Percentiles rank a stretch among this genome's conserved stretches.
Conservation (phyloP, 2,113 vertebrate genomes). For the Siniperca chuatsi region DNA sequence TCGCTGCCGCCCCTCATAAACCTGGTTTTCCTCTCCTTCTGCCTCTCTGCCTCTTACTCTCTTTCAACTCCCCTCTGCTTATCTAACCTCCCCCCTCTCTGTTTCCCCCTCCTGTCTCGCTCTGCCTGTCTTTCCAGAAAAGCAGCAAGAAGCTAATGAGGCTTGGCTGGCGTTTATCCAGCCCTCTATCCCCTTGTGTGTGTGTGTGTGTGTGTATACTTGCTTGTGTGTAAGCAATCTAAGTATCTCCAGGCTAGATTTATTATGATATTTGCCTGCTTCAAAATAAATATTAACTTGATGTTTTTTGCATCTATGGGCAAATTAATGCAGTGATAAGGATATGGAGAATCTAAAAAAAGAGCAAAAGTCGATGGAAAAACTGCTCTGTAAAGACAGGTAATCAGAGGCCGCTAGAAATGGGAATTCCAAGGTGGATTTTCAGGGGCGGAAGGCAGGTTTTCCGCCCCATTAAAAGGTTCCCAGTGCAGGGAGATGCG, state of each 20-base stretch:
- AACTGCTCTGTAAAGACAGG: conserved; percentile 36
- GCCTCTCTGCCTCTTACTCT: conserved; percentile 53
- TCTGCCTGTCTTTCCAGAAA: conserved; percentile 77
- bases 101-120: conserved; percentile 59
- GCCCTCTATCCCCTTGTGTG: conserved; percentile 63
- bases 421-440: conserved; percentile 60
- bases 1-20: conserved; percentile 38
- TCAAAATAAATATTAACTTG: conserved; percentile 53
- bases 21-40: conserved; percentile 70
- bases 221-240: conserved; percentile 18
- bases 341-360: neutral
- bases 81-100: conserved; percentile 68
- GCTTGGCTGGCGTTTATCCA: conserved; percentile 83
- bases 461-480: conserved; percentile 80
- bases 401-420: conserved; percentile 65
- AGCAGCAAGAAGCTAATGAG: conserved; percentile 82
- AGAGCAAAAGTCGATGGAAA: conserved; percentile 15
- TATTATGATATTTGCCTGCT: conserved; percentile 53
- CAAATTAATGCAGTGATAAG: conserved; percentile 5
- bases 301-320: neutral
- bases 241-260: conserved; percentile 33
- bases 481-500: conserved; percentile 69
- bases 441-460: conserved; percentile 71
- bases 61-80: conserved; percentile 77
- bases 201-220: conserved; percentile 25